Conservation (phyloP, 2,797 vertebrate genomes). For the Gallirallus australis region DNA sequence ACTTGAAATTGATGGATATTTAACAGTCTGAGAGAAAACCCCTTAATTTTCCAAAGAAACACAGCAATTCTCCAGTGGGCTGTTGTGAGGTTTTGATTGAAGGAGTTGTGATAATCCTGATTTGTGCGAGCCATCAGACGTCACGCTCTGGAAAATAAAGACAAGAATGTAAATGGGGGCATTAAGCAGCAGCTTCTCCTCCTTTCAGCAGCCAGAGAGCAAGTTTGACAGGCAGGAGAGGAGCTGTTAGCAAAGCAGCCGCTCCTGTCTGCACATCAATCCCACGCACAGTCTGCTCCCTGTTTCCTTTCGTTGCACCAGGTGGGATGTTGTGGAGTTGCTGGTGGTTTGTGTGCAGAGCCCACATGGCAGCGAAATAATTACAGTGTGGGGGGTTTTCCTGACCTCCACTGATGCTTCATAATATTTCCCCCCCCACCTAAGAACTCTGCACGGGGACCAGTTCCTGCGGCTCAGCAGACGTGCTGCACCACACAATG, state of each 20-base stretch:
- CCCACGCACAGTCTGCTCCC: neutral
- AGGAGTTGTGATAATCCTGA: neutral
- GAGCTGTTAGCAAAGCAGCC: neutral
- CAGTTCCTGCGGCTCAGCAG: rapidly evolving
- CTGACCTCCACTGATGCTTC: neutral
- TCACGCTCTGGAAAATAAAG: neutral
- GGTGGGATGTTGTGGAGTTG: neutral
- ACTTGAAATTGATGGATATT: neutral
- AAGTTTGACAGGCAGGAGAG: neutral
- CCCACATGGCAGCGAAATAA: neutral
- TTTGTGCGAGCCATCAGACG: neutral
- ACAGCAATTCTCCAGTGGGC: neutral
- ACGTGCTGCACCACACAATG: rapidly evolving
- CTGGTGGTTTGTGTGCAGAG: neutral
- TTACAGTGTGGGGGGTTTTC: neutral
- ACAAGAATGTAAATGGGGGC: neutral
- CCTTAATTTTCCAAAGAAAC: neutral
- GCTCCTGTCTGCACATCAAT: neutral
- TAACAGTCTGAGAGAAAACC: neutral
- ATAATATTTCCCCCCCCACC: neutral
- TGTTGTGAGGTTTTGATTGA: neutral
- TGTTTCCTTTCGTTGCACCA: rapidly evolving
- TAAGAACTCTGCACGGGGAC: neutral
- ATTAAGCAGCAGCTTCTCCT: neutral
- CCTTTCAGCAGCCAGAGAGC: neutral